Base-by-base conservation (phyloP, 2,888 invertebrate genomes). In the Nymphalis c-album region DNA sequence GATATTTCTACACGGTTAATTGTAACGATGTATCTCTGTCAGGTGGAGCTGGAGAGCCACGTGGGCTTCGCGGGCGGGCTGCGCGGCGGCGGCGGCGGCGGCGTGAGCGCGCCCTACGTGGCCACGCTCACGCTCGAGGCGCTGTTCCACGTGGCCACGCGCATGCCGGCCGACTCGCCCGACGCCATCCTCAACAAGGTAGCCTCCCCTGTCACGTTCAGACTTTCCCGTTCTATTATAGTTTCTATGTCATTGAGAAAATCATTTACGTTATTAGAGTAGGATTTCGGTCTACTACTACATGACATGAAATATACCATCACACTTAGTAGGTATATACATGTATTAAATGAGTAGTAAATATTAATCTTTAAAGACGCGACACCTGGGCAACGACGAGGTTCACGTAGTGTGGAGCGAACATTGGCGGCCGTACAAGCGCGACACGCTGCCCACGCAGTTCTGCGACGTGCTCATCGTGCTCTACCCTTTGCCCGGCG, bases 371-470 rank as follows among this genome's bases (percentile, higher is more conserved):
- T 18, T 8, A 0, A 73, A 90, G 96, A 97, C 98, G 17, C 95
- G 98, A 6, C 99, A 99, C 92, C 93, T 99, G 73, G 99, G 99
- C 59, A 99, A 99, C 89, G 99, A 99, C 87, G 99, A 99, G 88
- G 97, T 99, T 68, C 99, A 99, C 85, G 98, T 99, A 73, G 98
- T 99, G 45, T 99, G 99, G 99, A 98, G 98, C 62, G 99, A 99
- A 84, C 98, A 99, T 88, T 95, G 94, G 87, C 94, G 98, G 72
- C 98, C 98, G 82, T 99, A 99, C 93, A 94, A 98, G 69, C 95
- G 99, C 67, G 98, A 98, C 82, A 98, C 99, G 78, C 96, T 99
- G 83, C 98, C 99, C 64, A 99, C 99, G 16, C 99, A 99, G 92
- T 99, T 99, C 94, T 99, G 99, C 86, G 99, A 99, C 93, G 98